Evolutionary conservation across 1,140 invertebrate genomes (phyloP).

Genomic region (Sycophaga agraensis): DNA sequence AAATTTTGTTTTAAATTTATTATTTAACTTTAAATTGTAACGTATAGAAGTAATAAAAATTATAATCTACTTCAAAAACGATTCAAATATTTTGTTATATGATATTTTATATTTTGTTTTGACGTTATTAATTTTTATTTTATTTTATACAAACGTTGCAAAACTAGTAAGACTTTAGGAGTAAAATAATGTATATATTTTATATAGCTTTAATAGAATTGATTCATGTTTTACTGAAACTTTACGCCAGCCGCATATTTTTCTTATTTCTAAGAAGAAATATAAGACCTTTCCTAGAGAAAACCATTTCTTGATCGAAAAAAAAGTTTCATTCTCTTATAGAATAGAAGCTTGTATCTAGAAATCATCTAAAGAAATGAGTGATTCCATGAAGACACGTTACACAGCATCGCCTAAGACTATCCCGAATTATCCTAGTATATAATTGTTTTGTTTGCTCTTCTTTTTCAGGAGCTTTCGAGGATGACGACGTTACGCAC

Average conservation of each 20-base stretch:
- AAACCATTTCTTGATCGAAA: not conserved
- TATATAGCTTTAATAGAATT: too few relatives aligned
- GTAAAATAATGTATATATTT: too few relatives aligned
- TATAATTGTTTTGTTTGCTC: not conserved
- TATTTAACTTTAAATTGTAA: too few relatives aligned
- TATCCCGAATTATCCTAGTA: too few relatives aligned
- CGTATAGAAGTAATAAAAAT: too few relatives aligned
- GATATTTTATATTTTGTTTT: too few relatives aligned
- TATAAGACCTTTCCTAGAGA: not conserved
- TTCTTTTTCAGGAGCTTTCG: conserved; percentile 87
- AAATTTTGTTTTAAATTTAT: too few relatives aligned
- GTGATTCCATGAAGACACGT: not conserved
- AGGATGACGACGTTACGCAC: conserved; percentile 97
- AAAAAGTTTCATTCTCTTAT: conserved; percentile 8
- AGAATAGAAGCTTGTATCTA: not conserved
- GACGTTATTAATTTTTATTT: too few relatives aligned
- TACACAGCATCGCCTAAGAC: not conserved
- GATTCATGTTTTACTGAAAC: not conserved
- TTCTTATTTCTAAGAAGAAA: conserved; percentile 1
- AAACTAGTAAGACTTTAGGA: too few relatives aligned
- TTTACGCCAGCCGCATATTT: not conserved
- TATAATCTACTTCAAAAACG: too few relatives aligned
- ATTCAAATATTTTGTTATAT: too few relatives aligned
- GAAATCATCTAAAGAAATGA: not conserved
- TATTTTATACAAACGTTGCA: too few relatives aligned